Evolutionary conservation across 2,888 invertebrate genomes (phyloP).

Genomic region (Agrochola lychnidis): DNA sequence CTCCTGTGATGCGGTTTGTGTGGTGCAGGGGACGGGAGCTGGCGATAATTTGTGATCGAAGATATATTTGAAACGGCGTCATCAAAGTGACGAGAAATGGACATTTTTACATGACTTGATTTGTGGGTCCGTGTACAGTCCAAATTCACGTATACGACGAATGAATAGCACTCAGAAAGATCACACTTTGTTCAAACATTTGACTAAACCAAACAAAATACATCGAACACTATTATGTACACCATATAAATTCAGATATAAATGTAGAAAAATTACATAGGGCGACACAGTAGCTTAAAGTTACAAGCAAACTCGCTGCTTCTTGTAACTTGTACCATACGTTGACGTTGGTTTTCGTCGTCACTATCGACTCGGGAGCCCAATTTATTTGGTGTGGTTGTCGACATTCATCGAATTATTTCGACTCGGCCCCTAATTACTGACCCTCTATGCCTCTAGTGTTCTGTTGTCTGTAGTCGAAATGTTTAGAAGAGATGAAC

Average conservation of each 20-base stretch:
- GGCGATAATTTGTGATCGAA: not conserved
- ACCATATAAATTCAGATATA: not conserved
- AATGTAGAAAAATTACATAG: not conserved
- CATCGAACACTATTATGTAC: too few relatives aligned
- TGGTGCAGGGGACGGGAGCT: not conserved
- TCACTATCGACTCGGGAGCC: slow-evolving; percentile 30
- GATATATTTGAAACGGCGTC: not conserved
- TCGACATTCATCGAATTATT: slow-evolving; percentile 64
- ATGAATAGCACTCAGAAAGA: not conserved
- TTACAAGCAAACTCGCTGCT: not conserved
- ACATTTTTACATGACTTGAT: not conserved
- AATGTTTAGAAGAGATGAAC: not conserved
- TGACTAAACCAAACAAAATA: too few relatives aligned
- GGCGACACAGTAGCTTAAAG: not conserved
- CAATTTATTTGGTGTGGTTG: slow-evolving; percentile 59
- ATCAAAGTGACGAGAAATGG: not conserved
- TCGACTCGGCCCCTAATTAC: slow-evolving; percentile 50
- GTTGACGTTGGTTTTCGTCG: slow-evolving; percentile 36
- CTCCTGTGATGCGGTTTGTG: slow-evolving; percentile 52
- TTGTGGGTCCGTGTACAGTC: not conserved
- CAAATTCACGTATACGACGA: not conserved
- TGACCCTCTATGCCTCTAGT: slow-evolving; percentile 16
- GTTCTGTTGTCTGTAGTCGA: not conserved
- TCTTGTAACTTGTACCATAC: not conserved
- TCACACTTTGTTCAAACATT: not conserved